Evolutionary conservation across 2,113 vertebrate species (phyloP).

Genomic region (Uria aalge): DNA sequence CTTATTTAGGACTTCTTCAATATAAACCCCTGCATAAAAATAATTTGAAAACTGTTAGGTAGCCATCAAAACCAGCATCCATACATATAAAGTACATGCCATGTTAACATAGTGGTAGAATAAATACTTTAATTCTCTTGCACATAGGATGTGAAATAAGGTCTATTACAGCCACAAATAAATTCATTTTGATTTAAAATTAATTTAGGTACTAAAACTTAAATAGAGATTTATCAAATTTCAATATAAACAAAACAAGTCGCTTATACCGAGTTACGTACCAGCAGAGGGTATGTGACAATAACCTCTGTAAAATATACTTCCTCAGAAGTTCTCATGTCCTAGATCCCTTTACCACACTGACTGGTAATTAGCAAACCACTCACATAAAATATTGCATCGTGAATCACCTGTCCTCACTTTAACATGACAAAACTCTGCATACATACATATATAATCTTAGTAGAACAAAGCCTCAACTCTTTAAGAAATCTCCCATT

Average conservation of each 20-base stretch:
- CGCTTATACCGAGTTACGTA: background rate
- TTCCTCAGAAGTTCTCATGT: background rate
- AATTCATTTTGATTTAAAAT: background rate
- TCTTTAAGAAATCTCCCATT: background rate
- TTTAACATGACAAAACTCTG: background rate
- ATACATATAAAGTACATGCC: background rate
- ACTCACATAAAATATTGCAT: background rate
- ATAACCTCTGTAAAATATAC: background rate
- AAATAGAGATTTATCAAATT: background rate
- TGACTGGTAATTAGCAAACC: background rate
- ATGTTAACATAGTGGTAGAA: background rate
- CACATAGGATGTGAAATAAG: background rate
- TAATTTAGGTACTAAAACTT: background rate
- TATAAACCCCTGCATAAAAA: constrained; percentile 86
- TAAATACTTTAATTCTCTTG: background rate
- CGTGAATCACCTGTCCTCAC: background rate
- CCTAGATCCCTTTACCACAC: background rate
- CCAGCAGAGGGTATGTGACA: background rate
- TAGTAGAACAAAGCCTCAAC: background rate
- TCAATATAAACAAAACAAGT: background rate
- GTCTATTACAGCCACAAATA: background rate
- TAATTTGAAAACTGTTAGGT: constrained; percentile 22
- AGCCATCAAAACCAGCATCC: background rate
- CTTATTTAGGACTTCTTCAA: constrained; percentile 95
- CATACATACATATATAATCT: background rate